phyloP scores from a whole-genome alignment of 2,113 vertebrate genomes.

The Bubalus kerabau region DNA sequence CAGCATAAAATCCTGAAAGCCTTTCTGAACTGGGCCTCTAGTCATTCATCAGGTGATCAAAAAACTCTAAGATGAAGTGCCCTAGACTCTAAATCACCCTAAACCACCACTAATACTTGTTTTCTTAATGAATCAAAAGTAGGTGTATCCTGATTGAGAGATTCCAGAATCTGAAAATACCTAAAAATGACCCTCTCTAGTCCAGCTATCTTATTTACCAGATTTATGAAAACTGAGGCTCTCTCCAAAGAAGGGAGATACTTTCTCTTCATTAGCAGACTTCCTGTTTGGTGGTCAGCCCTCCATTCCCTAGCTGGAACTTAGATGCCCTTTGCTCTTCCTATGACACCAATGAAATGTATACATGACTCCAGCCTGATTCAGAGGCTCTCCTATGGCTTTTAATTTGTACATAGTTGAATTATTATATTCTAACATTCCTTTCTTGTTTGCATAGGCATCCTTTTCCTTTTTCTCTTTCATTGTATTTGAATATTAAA shows the following conservation, averaged over 20 bases:
- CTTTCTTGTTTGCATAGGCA: not conserved
- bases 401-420: not conserved
- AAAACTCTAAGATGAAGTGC: not conserved
- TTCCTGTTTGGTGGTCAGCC: not conserved
- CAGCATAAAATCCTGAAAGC: not conserved
- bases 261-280: not conserved
- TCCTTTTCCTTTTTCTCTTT: not conserved
- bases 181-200: not conserved
- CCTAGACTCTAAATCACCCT: not conserved
- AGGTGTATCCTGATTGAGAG: not conserved
- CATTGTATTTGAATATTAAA: not conserved
- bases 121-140: not conserved
- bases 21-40: not conserved
- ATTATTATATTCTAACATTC: not conserved
- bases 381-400: not conserved
- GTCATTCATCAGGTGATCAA: not conserved
- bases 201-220: not conserved
- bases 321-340: not conserved
- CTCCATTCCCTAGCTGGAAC: not conserved
- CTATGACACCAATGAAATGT: not conserved
- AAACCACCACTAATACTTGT: not conserved
- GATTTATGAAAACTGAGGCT: not conserved
- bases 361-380: not conserved
- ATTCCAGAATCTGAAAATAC: not conserved
- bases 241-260: not conserved